These are phyloP conservation scores for Himalopsyche anomala DNA, from an alignment of 2,888 invertebrate species.

Conservation along the genomic window DNA sequence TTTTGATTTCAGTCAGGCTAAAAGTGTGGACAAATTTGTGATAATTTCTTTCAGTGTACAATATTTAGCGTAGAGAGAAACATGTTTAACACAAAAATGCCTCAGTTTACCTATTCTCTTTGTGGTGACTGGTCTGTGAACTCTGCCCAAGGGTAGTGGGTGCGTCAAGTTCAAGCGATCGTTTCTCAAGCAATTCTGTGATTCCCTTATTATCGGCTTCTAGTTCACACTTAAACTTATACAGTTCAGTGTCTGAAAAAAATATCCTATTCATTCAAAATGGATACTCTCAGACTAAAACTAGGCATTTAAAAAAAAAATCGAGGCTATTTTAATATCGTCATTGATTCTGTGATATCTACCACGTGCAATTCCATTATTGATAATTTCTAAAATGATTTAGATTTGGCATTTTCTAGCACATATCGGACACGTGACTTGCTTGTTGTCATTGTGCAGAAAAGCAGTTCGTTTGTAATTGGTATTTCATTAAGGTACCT, in stretches of 20 bases:
- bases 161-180: conserved; percentile 92
- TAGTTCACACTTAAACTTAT: conserved; percentile 98
- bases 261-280: conserved; percentile 41
- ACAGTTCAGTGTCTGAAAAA: conserved; percentile 84
- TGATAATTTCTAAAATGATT: too few species aligned
- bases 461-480: too few species aligned
- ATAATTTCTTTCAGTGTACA: neutral
- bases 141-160: conserved; percentile 72
- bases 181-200: conserved; percentile 95
- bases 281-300: conserved; percentile 35
- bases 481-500: too few species aligned
- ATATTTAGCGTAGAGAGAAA: conserved; percentile 1
- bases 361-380: too few species aligned
- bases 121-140: conserved; percentile 74
- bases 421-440: too few species aligned
- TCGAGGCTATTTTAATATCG: conserved; percentile 2
- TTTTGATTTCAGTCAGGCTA: too few species aligned
- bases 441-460: too few species aligned
- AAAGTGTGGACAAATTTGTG: conserved; percentile 4
- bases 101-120: conserved; percentile 84
- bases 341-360: neutral
- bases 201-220: conserved; percentile 99
- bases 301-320: neutral
- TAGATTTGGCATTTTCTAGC: too few species aligned
- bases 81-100: conserved; percentile 31